phyloP scores from a whole-genome alignment of 2,888 invertebrate species.

The Euzophera pinguis region DNA sequence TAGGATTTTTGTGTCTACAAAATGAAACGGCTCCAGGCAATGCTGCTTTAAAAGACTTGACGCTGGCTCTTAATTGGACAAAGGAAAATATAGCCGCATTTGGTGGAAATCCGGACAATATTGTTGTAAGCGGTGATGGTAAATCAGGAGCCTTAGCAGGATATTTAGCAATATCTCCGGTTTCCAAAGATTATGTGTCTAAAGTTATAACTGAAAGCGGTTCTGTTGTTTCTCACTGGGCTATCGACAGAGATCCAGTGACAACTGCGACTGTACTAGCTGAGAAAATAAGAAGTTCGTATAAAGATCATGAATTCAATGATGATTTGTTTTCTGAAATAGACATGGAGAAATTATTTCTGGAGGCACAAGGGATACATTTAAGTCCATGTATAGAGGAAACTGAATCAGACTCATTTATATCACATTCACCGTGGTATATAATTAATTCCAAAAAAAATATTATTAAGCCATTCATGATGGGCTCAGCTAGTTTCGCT shows the following conservation, averaged over 20 bases:
- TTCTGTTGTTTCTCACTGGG: slow-evolving; percentile 53
- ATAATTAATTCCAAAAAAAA: slow-evolving; percentile 32
- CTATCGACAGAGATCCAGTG: slow-evolving; percentile 51
- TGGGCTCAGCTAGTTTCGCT: slow-evolving; percentile 53
- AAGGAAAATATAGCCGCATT: slow-evolving; percentile 49
- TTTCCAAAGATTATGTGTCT: slow-evolving; percentile 41
- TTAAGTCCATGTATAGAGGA: slow-evolving; percentile 56
- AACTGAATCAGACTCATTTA: slow-evolving; percentile 34
- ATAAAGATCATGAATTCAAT: slow-evolving; percentile 15
- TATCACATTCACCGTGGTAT: slow-evolving; percentile 45
- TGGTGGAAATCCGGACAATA: slow-evolving; percentile 56
- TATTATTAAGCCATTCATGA: slow-evolving; percentile 42
- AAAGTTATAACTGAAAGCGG: slow-evolving; percentile 65
- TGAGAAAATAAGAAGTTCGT: slow-evolving; percentile 36
- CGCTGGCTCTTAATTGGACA: slow-evolving; percentile 57
- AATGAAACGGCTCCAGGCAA: slow-evolving; percentile 59
- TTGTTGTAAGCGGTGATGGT: slow-evolving; percentile 59
- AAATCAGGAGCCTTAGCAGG: slow-evolving; percentile 53
- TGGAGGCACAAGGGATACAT: slow-evolving; percentile 30
- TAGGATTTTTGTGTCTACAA: slow-evolving; percentile 60
- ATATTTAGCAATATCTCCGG: slow-evolving; percentile 47
- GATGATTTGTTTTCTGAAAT: slow-evolving; percentile 26
- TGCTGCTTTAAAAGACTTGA: slow-evolving; percentile 59
- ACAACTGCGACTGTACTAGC: slow-evolving; percentile 45
- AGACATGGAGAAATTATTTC: slow-evolving; percentile 31